phyloP scores from a whole-genome alignment of 2,888 invertebrate genomes.

The Ochropacha duplaris region DNA sequence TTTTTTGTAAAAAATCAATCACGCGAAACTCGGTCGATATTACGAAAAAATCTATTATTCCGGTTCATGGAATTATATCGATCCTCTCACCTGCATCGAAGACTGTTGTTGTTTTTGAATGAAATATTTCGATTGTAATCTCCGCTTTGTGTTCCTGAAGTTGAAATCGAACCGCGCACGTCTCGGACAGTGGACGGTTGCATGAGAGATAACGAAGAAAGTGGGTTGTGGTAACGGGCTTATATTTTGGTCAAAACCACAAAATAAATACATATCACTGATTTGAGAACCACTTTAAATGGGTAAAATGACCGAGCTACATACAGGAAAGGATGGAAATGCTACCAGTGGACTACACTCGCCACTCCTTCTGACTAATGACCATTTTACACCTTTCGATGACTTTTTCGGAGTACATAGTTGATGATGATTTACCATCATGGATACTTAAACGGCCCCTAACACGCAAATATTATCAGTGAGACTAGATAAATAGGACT shows the following conservation, averaged over 20 bases:
- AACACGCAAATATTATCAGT: no score
- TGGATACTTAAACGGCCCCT: no score
- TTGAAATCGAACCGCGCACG: conserved; percentile 30
- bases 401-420: no score
- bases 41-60: conserved; percentile 35
- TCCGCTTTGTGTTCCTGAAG: conserved; percentile 25
- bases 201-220: conserved; percentile 40
- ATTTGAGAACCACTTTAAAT: background rate
- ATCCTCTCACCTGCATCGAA: conserved; percentile 25
- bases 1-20: conserved; percentile 8
- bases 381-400: no score
- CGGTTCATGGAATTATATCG: conserved; percentile 20
- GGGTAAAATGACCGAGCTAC: no score
- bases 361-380: no score
- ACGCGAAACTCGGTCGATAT: conserved; percentile 11
- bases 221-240: conserved; percentile 37
- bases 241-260: conserved; percentile 20
- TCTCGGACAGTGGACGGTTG: conserved; percentile 47
- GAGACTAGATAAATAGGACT: no score
- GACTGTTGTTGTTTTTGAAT: conserved; percentile 21
- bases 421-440: no score
- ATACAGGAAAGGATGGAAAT: no score
- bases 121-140: conserved; percentile 32
- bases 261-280: background rate
- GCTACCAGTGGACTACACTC: no score